Evolutionary conservation across 2,113 vertebrate species (phyloP), one percentile per base, ranked within the genome.

Genomic region (Rhinolophus ferrumequinum): DNA sequence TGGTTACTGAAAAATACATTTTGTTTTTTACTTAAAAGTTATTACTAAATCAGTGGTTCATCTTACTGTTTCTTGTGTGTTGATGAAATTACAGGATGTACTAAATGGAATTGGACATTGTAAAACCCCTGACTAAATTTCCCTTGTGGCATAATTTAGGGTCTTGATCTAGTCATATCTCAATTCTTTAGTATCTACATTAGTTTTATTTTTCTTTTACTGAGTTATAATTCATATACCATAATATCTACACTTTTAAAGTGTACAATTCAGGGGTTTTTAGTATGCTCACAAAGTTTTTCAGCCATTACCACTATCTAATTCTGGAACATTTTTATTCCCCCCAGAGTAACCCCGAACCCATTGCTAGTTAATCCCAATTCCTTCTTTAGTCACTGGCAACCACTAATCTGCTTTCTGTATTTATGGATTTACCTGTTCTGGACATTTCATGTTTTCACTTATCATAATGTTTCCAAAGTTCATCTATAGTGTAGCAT

Each of bases 401-500:
- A 79, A 64, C 73, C 66, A 24, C 50, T 69, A 58, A 38, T 50
- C 69, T 44, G 41, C 41, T 81, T 81, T 88, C 41, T 60, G 70
- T 83, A 79, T 84, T 77, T 77, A 52, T 83, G 75, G 38, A 72
- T 81, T 88, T 91, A 22, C 28, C n/a, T 95, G 28, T 86, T 91
- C n/a, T 84, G 38, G 72, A 72, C 26, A 52, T 72, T 73, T 72
- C 28, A 7, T 70, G 24, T 60, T 87, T 93, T 93, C 41, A 58
- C 33, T 35, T 60, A 69, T 72, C 41, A 26, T 62, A 50, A 30
- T 38, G 38, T 75, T 92, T 75, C 44, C 26, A 14, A 4, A 84
- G n/a, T 84, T 84, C 26, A 54, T 73, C 50, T 28, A 54, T 82
- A 26, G 52, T 88, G 16, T 41, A 70, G 38, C 33, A 73, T 47